These are phyloP conservation scores for Mechanitis messenoides DNA, from an alignment of 2,888 invertebrate species.

Conservation along the genomic window DNA sequence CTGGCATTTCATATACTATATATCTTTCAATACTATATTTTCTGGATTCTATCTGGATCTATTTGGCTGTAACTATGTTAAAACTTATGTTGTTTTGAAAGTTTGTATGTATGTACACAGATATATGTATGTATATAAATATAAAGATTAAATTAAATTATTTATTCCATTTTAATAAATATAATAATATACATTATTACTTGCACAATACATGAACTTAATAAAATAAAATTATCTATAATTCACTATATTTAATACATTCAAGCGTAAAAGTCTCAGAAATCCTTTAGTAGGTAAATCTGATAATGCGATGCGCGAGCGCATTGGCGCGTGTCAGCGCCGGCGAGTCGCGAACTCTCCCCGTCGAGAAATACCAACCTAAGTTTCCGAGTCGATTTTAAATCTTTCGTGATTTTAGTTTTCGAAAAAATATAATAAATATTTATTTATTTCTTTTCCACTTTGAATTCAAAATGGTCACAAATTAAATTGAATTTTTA, in stretches of 20 bases:
- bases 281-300: slow-evolving; percentile 1
- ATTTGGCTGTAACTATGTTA: no score
- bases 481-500: no score
- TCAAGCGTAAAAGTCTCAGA: neutral
- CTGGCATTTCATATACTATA: slow-evolving; percentile 49
- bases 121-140: no score
- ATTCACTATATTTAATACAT: neutral
- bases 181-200: no score
- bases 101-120: no score
- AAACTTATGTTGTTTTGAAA: no score
- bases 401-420: slow-evolving; percentile 12
- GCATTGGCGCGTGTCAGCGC: slow-evolving; percentile 40
- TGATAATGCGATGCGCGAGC: slow-evolving; percentile 34
- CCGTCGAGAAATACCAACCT: slow-evolving; percentile 51
- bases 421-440: neutral
- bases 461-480: no score
- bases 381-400: slow-evolving; percentile 21
- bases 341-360: slow-evolving; percentile 42
- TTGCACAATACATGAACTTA: no score
- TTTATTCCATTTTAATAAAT: no score
- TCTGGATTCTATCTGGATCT: no score
- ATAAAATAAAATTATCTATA: slow-evolving; percentile 34
- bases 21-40: slow-evolving; percentile 9
- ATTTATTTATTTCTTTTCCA: no score
- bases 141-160: no score